Conservation (phyloP, 2,888 invertebrate species). For the Sylvicola cinctus region DNA sequence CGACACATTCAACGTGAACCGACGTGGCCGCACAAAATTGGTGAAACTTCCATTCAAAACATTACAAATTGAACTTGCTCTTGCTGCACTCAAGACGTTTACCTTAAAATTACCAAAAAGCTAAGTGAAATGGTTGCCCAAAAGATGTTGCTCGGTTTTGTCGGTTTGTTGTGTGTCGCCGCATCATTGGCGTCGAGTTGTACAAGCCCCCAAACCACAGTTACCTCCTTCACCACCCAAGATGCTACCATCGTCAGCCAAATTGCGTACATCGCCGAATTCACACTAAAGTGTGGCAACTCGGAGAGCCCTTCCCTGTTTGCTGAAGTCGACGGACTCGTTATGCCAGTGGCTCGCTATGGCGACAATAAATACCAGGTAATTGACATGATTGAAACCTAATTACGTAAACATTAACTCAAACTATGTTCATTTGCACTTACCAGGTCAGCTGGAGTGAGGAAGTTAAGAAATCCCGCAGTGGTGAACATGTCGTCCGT, state of each 20-base stretch:
- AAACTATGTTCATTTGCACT: neutral
- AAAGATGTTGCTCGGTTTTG: too few relatives aligned
- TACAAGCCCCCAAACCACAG: slow-evolving; percentile 43
- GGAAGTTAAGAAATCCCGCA: slow-evolving; percentile 59
- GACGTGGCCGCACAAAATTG: too few relatives aligned
- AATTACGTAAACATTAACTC: slow-evolving; percentile 4
- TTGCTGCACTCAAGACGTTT: too few relatives aligned
- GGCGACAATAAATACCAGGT: slow-evolving; percentile 72
- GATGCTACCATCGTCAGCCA: slow-evolving; percentile 76
- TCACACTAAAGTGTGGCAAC: slow-evolving; percentile 61
- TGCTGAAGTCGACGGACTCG: slow-evolving; percentile 71
- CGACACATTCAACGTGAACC: too few relatives aligned
- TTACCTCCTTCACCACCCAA: slow-evolving; percentile 73
- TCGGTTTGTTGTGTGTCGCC: too few relatives aligned
- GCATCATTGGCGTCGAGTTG: slow-evolving; percentile 18
- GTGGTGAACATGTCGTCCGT: slow-evolving; percentile 60
- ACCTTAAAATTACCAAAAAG: too few relatives aligned
- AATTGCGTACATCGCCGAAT: slow-evolving; percentile 82
- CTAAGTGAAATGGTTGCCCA: too few relatives aligned
- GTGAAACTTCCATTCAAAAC: too few relatives aligned
- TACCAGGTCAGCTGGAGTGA: slow-evolving; percentile 92
- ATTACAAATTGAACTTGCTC: too few relatives aligned
- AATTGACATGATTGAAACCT: slow-evolving; percentile 16
- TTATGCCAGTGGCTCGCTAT: slow-evolving; percentile 64
- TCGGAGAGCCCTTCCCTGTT: slow-evolving; percentile 53